Base-by-base conservation (phyloP, 1,140 invertebrate species). In the Doryteuthis pealeii region DNA sequence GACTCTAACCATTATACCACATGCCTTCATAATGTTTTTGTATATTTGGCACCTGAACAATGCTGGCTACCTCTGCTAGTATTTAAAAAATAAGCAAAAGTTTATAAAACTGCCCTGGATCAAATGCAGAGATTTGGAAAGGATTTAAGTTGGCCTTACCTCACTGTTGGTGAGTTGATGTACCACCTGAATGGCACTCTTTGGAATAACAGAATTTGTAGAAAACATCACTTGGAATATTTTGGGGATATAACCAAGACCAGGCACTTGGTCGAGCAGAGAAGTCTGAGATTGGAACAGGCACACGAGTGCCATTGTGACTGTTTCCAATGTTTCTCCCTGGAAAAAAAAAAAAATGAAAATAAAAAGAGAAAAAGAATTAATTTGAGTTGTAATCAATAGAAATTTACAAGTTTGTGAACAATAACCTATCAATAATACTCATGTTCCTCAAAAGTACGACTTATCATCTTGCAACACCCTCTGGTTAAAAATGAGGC, bases 161-260 rank as follows among this genome's bases (percentile, higher is more conserved):
- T 95, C 93, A 83, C 92, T 95, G 66, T 91, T 90, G 31, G 95
- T 92, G 62, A 98, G 88, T 81, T 96, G 93, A 85, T 96, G 93
- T 73, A 97, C 89, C 80, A 98, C 93, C 79, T 93, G 91, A 80
- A 98, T 92, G 69, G 94, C 93, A 71, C 94, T 91, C 83, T 92
- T 92, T 72, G 80, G 90, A 82, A 86, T 92, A 82, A 85, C 90
- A 86, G 88, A 89, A 86, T 87, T 91, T 86, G 83, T 83, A 6
- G 89, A 82, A 12, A 89, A 89, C 89, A 98, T 93, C 82, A 94
- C 91, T 79, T 92, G 90, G 81, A 95, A 94, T 32, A 99, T 89
- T 77, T 95, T 91, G 26, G 96, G 96, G 86, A 99, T 93, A 87
- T 99, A 95, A 15, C 97, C 98, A 83, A 98, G 91, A 26, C 95